A percentile compares a stretch with the other conserved stretches of the same genome.
Evolutionary conservation across 2,888 invertebrate species (phyloP).

Genomic region (Noctua janthina): DNA sequence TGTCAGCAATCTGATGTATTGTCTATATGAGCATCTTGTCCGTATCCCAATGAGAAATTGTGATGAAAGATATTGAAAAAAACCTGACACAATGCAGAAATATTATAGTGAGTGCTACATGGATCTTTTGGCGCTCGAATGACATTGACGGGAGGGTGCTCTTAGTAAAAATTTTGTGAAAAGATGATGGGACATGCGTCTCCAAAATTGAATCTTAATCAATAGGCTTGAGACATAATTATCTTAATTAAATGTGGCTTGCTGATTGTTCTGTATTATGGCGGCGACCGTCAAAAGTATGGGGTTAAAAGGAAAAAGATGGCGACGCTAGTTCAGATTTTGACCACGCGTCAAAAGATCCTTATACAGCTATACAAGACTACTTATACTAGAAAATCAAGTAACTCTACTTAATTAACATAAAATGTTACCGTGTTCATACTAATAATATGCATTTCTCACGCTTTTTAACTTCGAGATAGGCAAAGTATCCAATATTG

Average conservation of each 20-base stretch:
- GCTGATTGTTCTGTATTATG: background rate
- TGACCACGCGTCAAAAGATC: background rate
- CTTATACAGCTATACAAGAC: background rate
- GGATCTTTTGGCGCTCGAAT: background rate
- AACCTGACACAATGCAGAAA: background rate
- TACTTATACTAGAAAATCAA: slow-evolving; percentile 13
- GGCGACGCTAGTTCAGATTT: background rate
- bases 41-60: slow-evolving; percentile 24
- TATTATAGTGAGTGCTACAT: background rate
- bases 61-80: slow-evolving; percentile 11
- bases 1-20: slow-evolving; percentile 32
- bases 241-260: background rate
- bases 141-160: background rate
- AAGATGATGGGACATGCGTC: background rate
- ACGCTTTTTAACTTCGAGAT: slow-evolving; percentile 56
- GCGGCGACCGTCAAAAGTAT: background rate
- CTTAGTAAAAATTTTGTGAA: background rate
- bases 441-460: slow-evolving; percentile 52
- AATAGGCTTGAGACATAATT: background rate
- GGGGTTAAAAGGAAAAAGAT: background rate
- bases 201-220: background rate
- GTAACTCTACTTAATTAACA: slow-evolving; percentile 38
- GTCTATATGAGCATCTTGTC: slow-evolving; percentile 2
- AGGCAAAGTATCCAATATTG: slow-evolving; percentile 42
- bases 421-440: slow-evolving; percentile 45